Evolutionary conservation across 2,888 invertebrate species (phyloP), one percentile per base, ranked within the genome.

Genomic region (Hoplodrina ambigua): DNA sequence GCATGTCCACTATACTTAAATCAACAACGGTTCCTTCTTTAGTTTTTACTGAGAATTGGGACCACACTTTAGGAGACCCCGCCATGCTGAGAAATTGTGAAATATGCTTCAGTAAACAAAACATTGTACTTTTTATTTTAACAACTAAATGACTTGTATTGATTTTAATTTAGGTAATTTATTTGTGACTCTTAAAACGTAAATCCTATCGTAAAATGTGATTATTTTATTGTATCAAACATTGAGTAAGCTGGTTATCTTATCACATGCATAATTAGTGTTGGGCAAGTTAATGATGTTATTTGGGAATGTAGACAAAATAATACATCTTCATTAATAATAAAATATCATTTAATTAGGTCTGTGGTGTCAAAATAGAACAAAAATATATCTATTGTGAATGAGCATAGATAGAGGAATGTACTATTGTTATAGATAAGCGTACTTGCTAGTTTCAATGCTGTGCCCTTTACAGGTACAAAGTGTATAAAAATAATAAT

Each of bases 1-100:
- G 83, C 69, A 80, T 63, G 19, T 87, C 82, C 57, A 85, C 72
- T 25, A 86, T 81, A 2, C 77, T 69, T 53, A 88, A 81, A 11
- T 87, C 85, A 44, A 65, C 25, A 37, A 58, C 2, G 1, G 41
- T 37, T 6, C 37, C 81, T 37, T n/a, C 69, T 64, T 54, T 75
- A 54, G 64, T 81, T 19, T 54, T 70, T 17, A 57, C 72, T 0
- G 75, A 54, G 37, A 84, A 81, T 58, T 75, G 73, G 4, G 75
- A 75, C 80, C 82, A 84, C 19, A 77, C 65, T 84, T 72, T 80
- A 1, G 8, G 33, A 25, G 53, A 10, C 6, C 11, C 41, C 5
- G 61, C 25, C 76, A 80, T 80, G 4, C 7, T 62, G 2, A 49
- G 25, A n/a, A 55, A 19, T 1, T 44, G 6, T 0, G 20, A 41